Percentiles rank a stretch among this genome's conserved stretches.
Evolutionary conservation across 2,888 invertebrate species (phyloP).

Genomic region (Cephus nigrinus): DNA sequence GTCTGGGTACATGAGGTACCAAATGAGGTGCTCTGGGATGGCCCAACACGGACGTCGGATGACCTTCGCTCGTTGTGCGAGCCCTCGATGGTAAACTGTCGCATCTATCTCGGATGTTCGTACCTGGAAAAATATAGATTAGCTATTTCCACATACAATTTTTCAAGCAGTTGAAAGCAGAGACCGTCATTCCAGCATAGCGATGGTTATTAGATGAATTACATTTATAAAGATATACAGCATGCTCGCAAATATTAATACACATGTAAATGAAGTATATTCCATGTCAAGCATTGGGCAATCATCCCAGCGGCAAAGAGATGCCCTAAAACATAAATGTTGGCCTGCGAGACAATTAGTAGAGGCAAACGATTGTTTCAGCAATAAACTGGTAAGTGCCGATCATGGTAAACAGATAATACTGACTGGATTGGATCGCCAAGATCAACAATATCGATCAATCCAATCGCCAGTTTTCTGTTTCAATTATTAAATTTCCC

Average conservation of each 20-base stretch:
- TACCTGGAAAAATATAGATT: conserved; percentile 50
- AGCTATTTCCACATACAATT: conserved; percentile 6
- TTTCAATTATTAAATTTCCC: not conserved
- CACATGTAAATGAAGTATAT: conserved; percentile 11
- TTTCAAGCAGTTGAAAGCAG: conserved; percentile 33
- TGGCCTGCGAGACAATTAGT: not conserved
- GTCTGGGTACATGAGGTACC: conserved; percentile 65
- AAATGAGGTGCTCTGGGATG: conserved; percentile 64
- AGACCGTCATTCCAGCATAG: conserved; percentile 43
- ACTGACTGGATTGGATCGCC: not conserved
- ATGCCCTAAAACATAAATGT: not conserved
- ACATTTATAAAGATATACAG: conserved; percentile 28
- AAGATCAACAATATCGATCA: not conserved
- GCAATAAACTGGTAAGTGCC: not conserved
- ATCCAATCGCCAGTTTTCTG: not conserved
- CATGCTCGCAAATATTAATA: conserved; percentile 1
- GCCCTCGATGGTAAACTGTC: conserved; percentile 86
- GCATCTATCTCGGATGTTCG: conserved; percentile 76
- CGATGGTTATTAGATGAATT: conserved; percentile 42
- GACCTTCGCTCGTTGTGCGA: conserved; percentile 74
- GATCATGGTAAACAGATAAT: not conserved
- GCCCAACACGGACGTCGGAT: conserved; percentile 54
- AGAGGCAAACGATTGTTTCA: not conserved
- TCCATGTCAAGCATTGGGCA: conserved; percentile 33
- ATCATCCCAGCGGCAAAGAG: conserved; percentile 16